Conservation (phyloP, 2,797 vertebrate genomes). For the Enteromius trimaculatus region DNA sequence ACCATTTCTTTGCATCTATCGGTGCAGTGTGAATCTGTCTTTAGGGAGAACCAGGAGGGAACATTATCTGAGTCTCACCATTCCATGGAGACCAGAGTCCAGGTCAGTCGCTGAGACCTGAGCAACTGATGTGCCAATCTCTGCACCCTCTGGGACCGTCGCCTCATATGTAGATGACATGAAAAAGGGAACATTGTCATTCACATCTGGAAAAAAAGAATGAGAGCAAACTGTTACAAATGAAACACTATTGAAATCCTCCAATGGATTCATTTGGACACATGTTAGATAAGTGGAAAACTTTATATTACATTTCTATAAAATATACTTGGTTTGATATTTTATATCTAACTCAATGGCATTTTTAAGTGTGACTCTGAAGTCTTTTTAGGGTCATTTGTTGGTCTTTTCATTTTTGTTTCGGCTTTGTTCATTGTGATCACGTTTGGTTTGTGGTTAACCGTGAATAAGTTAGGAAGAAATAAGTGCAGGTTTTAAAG, state of each 20-base stretch:
- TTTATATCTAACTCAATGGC: neutral
- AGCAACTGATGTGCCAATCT: constrained; percentile 79
- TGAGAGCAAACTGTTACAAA: constrained; percentile 10
- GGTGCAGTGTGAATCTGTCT: neutral
- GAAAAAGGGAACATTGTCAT: constrained; percentile 92
- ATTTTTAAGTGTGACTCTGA: neutral
- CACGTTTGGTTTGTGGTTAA: neutral
- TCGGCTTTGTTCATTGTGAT: neutral
- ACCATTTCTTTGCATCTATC: neutral
- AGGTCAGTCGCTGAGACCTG: constrained; percentile 86
- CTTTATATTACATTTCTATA: neutral
- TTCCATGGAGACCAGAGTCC: constrained; percentile 86
- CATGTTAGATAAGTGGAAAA: neutral
- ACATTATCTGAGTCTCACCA: constrained; percentile 72
- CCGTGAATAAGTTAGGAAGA: constrained; percentile 12
- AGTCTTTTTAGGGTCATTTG: neutral
- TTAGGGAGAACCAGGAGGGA: neutral
- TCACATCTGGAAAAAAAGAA: constrained; percentile 79
- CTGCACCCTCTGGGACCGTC: constrained; percentile 85
- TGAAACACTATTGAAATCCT: neutral
- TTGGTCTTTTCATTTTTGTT: neutral
- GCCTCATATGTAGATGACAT: constrained; percentile 87
- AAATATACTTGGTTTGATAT: neutral
- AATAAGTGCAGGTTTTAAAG: constrained; percentile 23
- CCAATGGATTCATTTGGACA: neutral